These are phyloP conservation scores for Wasmannia auropunctata DNA, from an alignment of 1,140 invertebrate genomes.

Conservation along the genomic window DNA sequence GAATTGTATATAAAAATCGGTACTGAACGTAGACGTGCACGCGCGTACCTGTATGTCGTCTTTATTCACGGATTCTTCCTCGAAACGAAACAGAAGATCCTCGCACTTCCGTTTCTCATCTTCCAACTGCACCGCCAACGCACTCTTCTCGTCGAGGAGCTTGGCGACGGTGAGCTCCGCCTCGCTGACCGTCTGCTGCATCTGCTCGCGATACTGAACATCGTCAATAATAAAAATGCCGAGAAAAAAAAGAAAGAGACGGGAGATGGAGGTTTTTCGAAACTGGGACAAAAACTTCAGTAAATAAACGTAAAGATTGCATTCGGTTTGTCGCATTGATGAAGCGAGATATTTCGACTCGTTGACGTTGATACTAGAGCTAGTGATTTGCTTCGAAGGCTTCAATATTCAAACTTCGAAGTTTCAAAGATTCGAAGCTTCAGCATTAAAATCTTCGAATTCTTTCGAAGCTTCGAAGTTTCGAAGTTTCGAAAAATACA, in stretches of 20 bases:
- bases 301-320: not conserved
- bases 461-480: too few relatives aligned
- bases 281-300: constrained; percentile 2
- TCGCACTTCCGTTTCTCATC: constrained; percentile 95
- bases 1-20: not conserved
- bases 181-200: constrained; percentile 85
- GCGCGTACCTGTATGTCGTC: constrained; percentile 91
- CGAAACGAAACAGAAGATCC: constrained; percentile 95
- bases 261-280: not conserved
- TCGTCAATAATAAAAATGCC: constrained; percentile 36
- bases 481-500: too few relatives aligned
- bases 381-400: too few relatives aligned
- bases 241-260: constrained; percentile 31
- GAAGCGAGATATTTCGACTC: not conserved
- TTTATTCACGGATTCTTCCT: constrained; percentile 94
- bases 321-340: not conserved
- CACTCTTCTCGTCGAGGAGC: constrained; percentile 89
- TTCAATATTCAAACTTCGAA: too few relatives aligned
- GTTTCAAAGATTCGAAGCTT: too few relatives aligned
- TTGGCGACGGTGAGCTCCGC: constrained; percentile 81
- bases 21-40: not conserved
- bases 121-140: constrained; percentile 90
- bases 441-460: too few relatives aligned
- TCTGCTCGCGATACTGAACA: constrained; percentile 86
- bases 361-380: too few relatives aligned